Evolutionary conservation across 2,888 invertebrate species (phyloP), one percentile per base, ranked within the genome.

Genomic region (Aphodius sticticus): DNA sequence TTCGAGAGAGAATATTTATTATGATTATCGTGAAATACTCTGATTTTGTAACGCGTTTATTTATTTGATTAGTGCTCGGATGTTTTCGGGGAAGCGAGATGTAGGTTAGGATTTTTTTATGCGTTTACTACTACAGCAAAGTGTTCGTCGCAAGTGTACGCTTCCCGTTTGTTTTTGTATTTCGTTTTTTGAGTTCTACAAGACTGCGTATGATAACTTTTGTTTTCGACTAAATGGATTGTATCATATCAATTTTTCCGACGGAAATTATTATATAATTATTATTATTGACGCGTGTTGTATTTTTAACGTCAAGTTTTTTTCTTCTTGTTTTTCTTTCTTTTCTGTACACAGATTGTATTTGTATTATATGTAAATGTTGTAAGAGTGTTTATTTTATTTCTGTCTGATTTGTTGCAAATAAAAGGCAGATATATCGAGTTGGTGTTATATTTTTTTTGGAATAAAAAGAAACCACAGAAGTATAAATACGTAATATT

Each of bases 301-400:
- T 74, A 37, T 36, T 12, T 74, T 15, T 74, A 36, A 16, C 15
- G 74, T 74, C 53, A 76, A 76, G 69, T 76, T 26, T 36, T 76
- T 16, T 7, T 16, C 53, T 26, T 35, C n/a, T 76, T 79, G 76
- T 79, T 81, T 81, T 74, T 76, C 70, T 80, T 75, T 76, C 72
- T 77, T 79, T 81, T 81, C 77, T 81, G 78, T 79, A 81, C 77
- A 81, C 78, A 81, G 37, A 77, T 70, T 26, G 69, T 79, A 79
- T 80, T 77, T 81, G 81, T 81, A 83, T 81, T 80, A 81, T 83
- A 81, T 83, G 81, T 82, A 82, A 82, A 82, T 81, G 82, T 82
- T 81, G 83, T 82, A 80, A 80, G 81, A 80, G 81, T 82, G 74
- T 82, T 81, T 81, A 78, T 82, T 81, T 82, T 79, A 79, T 72